A percentile compares a stretch with the other conserved stretches of the same genome.
These are phyloP conservation scores for Aspidiotus rigidus DNA, from an alignment of 2,888 invertebrate species.

Conservation along the genomic window DNA sequence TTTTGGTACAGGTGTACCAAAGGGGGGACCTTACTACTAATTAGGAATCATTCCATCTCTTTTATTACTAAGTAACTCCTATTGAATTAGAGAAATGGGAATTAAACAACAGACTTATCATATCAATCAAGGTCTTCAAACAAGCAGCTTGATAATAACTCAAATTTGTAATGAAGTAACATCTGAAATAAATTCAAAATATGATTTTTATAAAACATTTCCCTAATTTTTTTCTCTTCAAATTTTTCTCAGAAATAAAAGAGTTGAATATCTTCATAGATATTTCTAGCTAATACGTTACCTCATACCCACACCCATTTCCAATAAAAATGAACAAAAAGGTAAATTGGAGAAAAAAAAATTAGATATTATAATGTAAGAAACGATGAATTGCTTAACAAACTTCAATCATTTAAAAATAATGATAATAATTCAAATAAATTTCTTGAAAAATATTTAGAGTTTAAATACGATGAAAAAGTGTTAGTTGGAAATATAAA, in stretches of 20 bases:
- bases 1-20: too few species aligned
- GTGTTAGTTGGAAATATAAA: too few species aligned
- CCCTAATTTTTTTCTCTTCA: neutral
- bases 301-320: neutral
- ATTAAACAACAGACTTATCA: neutral
- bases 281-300: neutral
- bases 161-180: neutral
- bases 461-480: too few species aligned
- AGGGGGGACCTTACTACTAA: too few species aligned
- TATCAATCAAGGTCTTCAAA: neutral
- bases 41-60: too few species aligned
- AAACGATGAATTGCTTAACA: neutral
- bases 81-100: neutral
- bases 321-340: neutral
- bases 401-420: slow-evolving; percentile 1
- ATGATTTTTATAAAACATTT: neutral
- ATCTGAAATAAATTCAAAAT: neutral
- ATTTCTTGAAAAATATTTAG: neutral
- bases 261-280: neutral
- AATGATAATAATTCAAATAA: neutral
- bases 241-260: neutral
- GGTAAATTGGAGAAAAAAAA: neutral
- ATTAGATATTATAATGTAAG: neutral
- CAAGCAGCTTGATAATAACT: neutral
- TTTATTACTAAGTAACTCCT: neutral